Evolutionary conservation across 2,113 vertebrate species (phyloP).

Genomic region (Pseudorectes ferrugineus): DNA sequence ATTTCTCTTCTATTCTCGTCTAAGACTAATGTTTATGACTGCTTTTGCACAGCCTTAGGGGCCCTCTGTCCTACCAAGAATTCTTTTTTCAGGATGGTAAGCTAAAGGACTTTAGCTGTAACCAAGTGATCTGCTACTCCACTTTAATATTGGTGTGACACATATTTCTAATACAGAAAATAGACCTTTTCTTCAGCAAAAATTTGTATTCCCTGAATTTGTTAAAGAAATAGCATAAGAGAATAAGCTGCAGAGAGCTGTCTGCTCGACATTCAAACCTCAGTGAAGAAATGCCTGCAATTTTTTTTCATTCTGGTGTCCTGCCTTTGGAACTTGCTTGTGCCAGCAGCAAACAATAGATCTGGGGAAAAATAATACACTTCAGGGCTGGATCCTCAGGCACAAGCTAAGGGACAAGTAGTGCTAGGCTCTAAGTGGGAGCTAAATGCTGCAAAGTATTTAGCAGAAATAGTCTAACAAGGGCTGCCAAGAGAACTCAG

Average conservation of each 20-base stretch:
- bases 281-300: background rate
- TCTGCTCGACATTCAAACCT: background rate
- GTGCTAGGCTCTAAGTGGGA: background rate
- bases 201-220: background rate
- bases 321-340: background rate
- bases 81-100: background rate
- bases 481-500: background rate
- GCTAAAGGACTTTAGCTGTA: conserved; percentile 6
- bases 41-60: background rate
- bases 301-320: background rate
- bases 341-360: background rate
- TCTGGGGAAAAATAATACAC: background rate
- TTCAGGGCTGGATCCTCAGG: background rate
- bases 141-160: background rate
- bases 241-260: background rate
- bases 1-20: conserved; percentile 22
- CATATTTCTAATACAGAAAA: conserved; percentile 34
- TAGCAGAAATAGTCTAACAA: background rate
- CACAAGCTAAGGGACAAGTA: background rate
- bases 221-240: background rate
- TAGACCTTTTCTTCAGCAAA: conserved; percentile 6
- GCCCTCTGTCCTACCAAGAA: background rate
- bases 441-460: background rate
- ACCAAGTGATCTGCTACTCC: background rate
- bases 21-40: conserved; percentile 42